Evolutionary conservation across 2,113 vertebrate species (phyloP), one percentile per base, ranked within the genome.

Genomic region (Echinops telfairi): DNA sequence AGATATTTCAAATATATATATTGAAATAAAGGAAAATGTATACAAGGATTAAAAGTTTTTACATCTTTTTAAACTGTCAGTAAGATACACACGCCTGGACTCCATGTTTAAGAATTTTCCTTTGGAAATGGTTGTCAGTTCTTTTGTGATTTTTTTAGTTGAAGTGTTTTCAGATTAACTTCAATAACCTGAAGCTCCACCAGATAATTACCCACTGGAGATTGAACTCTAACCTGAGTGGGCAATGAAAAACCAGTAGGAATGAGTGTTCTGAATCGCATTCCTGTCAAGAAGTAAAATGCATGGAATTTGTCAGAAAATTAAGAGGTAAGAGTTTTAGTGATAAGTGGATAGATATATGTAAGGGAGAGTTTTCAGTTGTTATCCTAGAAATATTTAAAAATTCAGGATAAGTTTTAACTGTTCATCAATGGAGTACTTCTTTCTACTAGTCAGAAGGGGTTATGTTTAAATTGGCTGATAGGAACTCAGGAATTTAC

Each of bases 11-110:
- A 47, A n/a, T 76, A 38, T 1, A 9, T 16, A 47, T 62, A 76
- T 90, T 86, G 6, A 93, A 86, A 89, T 53, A 36, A 84, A 83
- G 83, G 17, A 86, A 89, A 15, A 94, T 5, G 3, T 91, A 23
- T 75, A 23, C 23, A 70, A 79, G 0, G 2, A 23, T 82, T 70
- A 25, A 82, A 88, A 82, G 3, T 0, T 0, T 86, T 83, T 62
- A 60, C 71, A 27, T 4, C 8, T 79, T 88, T 88, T 83, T 79
- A 31, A 58, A 90, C 20, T 60, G 83, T 81, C 57, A 66, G 22
- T 66, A 83, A 78, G 9, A 86, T 43, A 76, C 89, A 86, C 7
- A 86, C 20, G 62, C 36, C 80, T 92, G 47, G 62, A 88, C 8
- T 92, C 31, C 78, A 6, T 29, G 17, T 68, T 40, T 38, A 79